A percentile compares a stretch with the other conserved stretches of the same genome.
These are phyloP conservation scores for Nasua narica DNA, from an alignment of 2,797 vertebrate species.

Conservation along the genomic window DNA sequence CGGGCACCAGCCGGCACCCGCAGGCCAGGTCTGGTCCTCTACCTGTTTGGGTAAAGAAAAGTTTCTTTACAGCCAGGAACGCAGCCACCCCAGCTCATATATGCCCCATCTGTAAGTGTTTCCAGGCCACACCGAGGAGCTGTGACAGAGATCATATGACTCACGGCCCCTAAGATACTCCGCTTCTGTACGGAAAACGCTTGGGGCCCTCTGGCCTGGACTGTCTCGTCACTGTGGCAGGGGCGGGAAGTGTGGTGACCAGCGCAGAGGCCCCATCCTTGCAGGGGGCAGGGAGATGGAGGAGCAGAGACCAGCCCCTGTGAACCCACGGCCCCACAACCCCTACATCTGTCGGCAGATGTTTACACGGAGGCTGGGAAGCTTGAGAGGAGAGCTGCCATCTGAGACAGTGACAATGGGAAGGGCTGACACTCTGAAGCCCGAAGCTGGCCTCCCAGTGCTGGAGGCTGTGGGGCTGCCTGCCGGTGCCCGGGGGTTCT, in stretches of 20 bases:
- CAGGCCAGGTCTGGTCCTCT: neutral
- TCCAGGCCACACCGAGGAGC: neutral
- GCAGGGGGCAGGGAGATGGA: neutral
- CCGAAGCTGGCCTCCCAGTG: rapidly evolving
- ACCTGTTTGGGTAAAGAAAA: neutral
- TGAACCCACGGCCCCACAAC: neutral
- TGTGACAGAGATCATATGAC: neutral
- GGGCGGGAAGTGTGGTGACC: neutral
- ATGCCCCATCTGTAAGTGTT: neutral
- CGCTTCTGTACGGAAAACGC: neutral
- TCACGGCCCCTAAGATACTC: neutral
- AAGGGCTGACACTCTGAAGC: neutral
- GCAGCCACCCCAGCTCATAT: neutral
- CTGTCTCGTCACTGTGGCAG: neutral
- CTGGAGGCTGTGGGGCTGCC: neutral
- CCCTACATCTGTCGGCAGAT: too few relatives aligned
- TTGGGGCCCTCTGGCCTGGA: neutral
- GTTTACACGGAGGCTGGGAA: neutral
- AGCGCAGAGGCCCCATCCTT: neutral
- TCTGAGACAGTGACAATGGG: neutral
- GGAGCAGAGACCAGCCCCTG: neutral
- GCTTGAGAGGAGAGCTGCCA: neutral
- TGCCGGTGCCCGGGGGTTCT: rapidly evolving
- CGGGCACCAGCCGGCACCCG: neutral
- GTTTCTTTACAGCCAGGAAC: neutral